These are phyloP conservation scores for Nemotelus nigrinus DNA, from an alignment of 2,888 invertebrate species.

Conservation along the genomic window DNA sequence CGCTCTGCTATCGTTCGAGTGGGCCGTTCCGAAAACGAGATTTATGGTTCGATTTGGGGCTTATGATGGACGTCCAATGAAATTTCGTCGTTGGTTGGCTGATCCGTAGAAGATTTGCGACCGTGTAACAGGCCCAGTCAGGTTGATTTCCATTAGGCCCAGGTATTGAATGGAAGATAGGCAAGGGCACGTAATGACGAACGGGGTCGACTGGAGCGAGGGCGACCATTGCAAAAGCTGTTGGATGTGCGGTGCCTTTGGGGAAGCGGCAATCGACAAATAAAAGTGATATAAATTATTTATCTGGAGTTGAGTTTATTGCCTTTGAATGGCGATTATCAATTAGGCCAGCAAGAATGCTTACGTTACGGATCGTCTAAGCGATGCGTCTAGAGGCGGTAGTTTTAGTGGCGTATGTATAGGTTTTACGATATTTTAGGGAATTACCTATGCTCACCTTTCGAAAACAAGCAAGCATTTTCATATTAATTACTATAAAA, in stretches of 20 bases:
- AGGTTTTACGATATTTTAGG: no score
- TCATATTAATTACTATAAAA: no score
- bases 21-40: not conserved
- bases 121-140: not conserved
- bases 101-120: not conserved
- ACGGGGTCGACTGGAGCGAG: not conserved
- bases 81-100: not conserved
- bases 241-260: not conserved
- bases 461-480: no score
- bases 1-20: not conserved
- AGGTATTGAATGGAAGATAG: not conserved
- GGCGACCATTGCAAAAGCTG: not conserved
- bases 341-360: slow-evolving; percentile 35
- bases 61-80: not conserved
- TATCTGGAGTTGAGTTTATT: slow-evolving; percentile 21
- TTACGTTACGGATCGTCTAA: not conserved
- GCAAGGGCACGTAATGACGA: not conserved
- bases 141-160: not conserved
- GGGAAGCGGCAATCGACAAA: slow-evolving; percentile 25
- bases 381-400: no score
- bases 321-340: slow-evolving; percentile 30
- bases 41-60: not conserved
- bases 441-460: no score
- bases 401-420: no score
- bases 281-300: slow-evolving; percentile 27